Percentiles rank a stretch among this genome's conserved stretches.
These are phyloP conservation scores for Anniella stebbinsi DNA, from an alignment of 2,797 vertebrate species.

Conservation along the genomic window DNA sequence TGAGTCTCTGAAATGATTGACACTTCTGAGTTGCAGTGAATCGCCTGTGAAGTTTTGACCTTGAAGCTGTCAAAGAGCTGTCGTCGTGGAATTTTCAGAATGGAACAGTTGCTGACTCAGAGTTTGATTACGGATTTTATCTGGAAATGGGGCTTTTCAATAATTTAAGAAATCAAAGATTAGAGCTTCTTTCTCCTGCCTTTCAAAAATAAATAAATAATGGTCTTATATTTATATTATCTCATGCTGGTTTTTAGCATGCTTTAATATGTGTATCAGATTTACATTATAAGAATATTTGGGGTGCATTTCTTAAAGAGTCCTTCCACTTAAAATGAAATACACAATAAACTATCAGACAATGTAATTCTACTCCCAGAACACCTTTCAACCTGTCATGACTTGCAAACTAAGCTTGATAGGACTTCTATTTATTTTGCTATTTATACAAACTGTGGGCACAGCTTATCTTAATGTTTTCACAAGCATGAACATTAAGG, in stretches of 20 bases:
- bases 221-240: neutral
- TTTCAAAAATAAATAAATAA: neutral
- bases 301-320: constrained; percentile 39
- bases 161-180: constrained; percentile 27
- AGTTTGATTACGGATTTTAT: constrained; percentile 38
- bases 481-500: constrained; percentile 16
- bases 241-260: neutral
- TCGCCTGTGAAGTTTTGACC: constrained; percentile 60
- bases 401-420: constrained; percentile 39
- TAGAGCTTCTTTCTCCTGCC: neutral
- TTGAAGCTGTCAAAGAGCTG: constrained; percentile 44
- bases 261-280: constrained; percentile 26
- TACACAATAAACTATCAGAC: constrained; percentile 3
- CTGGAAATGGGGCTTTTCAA: constrained; percentile 45
- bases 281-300: constrained; percentile 27
- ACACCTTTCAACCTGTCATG: constrained; percentile 38
- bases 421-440: constrained; percentile 31
- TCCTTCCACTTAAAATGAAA: constrained; percentile 48
- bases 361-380: neutral
- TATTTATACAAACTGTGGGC: constrained; percentile 42
- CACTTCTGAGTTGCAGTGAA: constrained; percentile 51
- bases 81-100: constrained; percentile 48
- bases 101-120: constrained; percentile 52
- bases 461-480: constrained; percentile 19
- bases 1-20: constrained; percentile 54